Base-by-base conservation (phyloP, 2,113 vertebrate species). In the Probosciger aterrimus region DNA sequence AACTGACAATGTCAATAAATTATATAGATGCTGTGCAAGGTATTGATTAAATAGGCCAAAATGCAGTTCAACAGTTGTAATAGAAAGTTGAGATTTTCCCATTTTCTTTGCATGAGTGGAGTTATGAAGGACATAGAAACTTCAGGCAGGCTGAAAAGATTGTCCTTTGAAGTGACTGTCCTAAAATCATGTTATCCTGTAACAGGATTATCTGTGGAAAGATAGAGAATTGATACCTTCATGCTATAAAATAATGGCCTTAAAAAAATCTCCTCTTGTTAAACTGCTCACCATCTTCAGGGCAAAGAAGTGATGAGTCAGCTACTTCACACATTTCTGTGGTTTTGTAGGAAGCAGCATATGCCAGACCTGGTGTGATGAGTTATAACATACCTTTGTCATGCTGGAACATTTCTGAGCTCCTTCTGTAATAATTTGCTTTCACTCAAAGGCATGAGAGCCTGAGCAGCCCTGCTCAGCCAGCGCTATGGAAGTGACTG, bases 151-250 rank as follows among this genome's bases (percentile, higher is more conserved):
- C 57, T 67, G 91, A 88, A 81, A 93, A 80, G 86, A 80, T 39
- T 65, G 57, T 88, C 64, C 65, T 94, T 92, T 88, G 67, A 75
- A 93, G 87, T 68, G 59, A 52, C 82, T 82, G 57, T 86, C 64
- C 81, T 95, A 74, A 93, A 95, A 95, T 93, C 62, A 35, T 13
- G 35, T 97, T 93, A 84, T 94, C 81, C 62, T 19, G 0, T 94
- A 90, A 96, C 25, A 82, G 73, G 86, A 93, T 96, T 95, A 94
- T 55, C 70, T 33, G 23, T 6, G 5, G 78, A 63, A 90, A 95
- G 82, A 76, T 1, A 82, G 37, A 76, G 78, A 92, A 85, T 35
- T 88, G 68, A 90, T 95, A 92, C 62, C 57, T 91, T 91, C 68
- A 73, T 92, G 49, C 81, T 86, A 52, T 84, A 60, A 76, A 78